Conservation (phyloP, 2,797 vertebrate species). For the Neosilurus mollespiculum region DNA sequence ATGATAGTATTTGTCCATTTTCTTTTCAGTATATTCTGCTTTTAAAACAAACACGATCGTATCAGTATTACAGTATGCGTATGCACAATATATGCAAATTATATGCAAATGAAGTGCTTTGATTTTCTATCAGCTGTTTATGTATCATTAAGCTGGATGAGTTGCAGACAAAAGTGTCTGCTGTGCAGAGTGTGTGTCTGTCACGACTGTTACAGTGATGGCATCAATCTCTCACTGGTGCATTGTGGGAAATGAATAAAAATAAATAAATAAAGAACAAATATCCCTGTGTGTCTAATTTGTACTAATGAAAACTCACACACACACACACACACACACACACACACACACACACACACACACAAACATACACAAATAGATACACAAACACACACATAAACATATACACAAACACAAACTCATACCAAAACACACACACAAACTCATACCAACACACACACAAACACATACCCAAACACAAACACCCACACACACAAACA, state of each 20-base stretch:
- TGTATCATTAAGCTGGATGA: not conserved
- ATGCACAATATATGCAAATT: not conserved
- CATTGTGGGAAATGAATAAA: slow-evolving; percentile 60
- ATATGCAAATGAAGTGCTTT: slow-evolving; percentile 5
- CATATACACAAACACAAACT: too few species aligned
- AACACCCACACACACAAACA: too few species aligned
- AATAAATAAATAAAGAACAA: slow-evolving; percentile 51
- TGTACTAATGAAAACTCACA: not conserved
- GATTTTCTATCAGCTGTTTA: not conserved
- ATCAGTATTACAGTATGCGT: not conserved
- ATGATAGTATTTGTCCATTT: not conserved
- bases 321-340: not conserved
- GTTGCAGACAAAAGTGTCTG: not conserved
- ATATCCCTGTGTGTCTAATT: not conserved
- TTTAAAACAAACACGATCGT: not conserved
- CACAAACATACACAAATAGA: not conserved
- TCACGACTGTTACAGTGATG: slow-evolving; percentile 5
- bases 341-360: not conserved
- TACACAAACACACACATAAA: too few species aligned
- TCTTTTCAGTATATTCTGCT: not conserved
- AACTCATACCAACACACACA: too few species aligned
- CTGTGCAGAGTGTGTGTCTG: not conserved
- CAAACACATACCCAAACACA: too few species aligned
- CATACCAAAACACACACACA: too few species aligned
- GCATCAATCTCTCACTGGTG: slow-evolving; percentile 48